Base-by-base conservation (phyloP, 2,888 invertebrate genomes). In the Xanthia icteritia region DNA sequence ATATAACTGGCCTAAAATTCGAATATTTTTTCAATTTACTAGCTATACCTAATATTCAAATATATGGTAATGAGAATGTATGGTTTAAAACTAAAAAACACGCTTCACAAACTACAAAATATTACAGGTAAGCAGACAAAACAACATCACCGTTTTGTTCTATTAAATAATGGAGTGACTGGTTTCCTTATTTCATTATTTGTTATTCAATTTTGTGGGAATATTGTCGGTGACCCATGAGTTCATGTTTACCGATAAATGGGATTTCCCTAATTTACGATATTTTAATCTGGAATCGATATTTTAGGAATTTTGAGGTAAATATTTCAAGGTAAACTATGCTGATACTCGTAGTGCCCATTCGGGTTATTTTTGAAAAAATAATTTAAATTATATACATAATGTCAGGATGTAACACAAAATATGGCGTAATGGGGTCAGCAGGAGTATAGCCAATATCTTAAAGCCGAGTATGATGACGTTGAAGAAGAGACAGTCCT, bases 151-250 rank as follows among this genome's bases (percentile, higher is more conserved):
- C 13, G 48, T n/a, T 56, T 61, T 51, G 66, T 61, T 48, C 39
- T 11, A 23, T 39, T n/a, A 68, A 65, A 72, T 74, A 36, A 42
- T 64, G 5, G 31, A 60, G 23, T 31, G 20, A n/a, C 27, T 56
- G 31, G 61, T 84, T 86, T 84, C 84, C 84, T 86, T 83, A 61
- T 73, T 77, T 82, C 69, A 86, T 86, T 79, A 51, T 83, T 84
- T 70, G 80, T 86, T 79, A 79, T 67, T 11, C 0, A 75, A 56
- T 75, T 83, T 86, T 79, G 86, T 76, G 76, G 69, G 63, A 73
- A 81, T 65, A 65, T 67, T 23, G 23, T 8, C 42, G 42, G n/a
- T 69, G 70, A 61, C 15, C 73, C 51, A 72, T 6, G 4, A 73
- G 36, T 82, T 77, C 69, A 64, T 77, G 69, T 86, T 77, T 82